Conservation (phyloP, 1,140 invertebrate species). For the Zaprionus gabonicus region DNA sequence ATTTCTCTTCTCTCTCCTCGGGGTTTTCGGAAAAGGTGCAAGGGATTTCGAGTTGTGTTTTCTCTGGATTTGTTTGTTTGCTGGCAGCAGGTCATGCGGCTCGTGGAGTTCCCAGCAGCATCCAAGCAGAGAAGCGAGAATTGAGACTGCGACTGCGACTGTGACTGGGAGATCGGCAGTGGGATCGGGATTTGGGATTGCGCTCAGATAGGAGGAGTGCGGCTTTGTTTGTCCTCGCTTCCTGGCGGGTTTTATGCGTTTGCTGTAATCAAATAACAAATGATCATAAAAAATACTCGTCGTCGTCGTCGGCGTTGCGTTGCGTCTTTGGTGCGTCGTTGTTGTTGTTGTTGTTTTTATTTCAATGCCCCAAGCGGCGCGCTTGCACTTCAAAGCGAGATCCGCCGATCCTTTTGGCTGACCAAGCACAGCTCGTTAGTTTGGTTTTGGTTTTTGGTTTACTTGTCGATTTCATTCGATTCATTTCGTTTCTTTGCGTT, state of each 20-base stretch:
- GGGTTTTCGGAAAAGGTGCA: conserved; percentile 46
- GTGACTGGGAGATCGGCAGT: not conserved
- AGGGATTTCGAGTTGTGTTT: conserved; percentile 49
- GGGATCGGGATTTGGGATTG: conserved; percentile 7
- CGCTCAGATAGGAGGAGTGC: conserved; percentile 9
- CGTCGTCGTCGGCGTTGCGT: not conserved
- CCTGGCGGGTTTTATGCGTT: conserved; percentile 63
- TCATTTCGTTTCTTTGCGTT: not conserved
- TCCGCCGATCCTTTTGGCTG: conserved; percentile 54
- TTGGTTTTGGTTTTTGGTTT: conserved; percentile 27
- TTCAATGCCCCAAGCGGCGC: conserved; percentile 54
- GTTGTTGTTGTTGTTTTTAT: conserved; percentile 30
- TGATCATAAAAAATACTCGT: conserved; percentile 68
- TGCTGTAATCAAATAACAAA: conserved; percentile 77
- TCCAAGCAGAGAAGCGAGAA: conserved; percentile 16
- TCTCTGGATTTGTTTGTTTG: conserved; percentile 48
- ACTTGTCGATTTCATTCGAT: conserved; percentile 23
- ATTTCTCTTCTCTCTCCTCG: conserved; percentile 3
- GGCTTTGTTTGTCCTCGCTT: conserved; percentile 43
- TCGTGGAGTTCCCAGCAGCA: conserved; percentile 37
- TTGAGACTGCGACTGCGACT: not conserved
- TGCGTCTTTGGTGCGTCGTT: not conserved
- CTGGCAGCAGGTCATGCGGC: conserved; percentile 45
- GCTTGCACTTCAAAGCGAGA: conserved; percentile 61
- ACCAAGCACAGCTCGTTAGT: conserved; percentile 60